phyloP scores from a whole-genome alignment of 2,888 invertebrate genomes.

The Phasia obesa region DNA sequence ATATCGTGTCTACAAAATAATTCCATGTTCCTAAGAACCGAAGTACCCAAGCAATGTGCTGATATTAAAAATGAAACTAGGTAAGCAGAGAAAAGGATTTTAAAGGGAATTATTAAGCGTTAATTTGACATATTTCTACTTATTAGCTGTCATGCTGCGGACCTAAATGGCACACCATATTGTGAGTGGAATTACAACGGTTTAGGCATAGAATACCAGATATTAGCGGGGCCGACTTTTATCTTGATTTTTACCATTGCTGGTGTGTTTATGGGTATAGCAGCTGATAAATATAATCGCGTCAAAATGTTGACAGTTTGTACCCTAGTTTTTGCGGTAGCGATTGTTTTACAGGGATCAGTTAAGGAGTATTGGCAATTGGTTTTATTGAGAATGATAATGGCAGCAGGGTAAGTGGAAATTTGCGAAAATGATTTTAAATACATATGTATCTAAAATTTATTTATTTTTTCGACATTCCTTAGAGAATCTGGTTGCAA shows the following conservation, averaged over 20 bases:
- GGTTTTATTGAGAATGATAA: constrained; percentile 91
- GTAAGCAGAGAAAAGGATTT: constrained; percentile 78
- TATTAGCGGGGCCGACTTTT: constrained; percentile 95
- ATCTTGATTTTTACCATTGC: constrained; percentile 95
- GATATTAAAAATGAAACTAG: constrained; percentile 84
- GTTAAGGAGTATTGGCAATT: constrained; percentile 95
- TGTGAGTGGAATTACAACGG: constrained; percentile 98
- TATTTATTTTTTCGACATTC: constrained; percentile 10
- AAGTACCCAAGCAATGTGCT: constrained; percentile 85
- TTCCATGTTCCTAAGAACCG: constrained; percentile 83
- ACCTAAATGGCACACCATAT: constrained; percentile 88
- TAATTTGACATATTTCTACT: neutral
- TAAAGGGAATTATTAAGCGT: neutral
- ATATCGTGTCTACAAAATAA: constrained; percentile 91
- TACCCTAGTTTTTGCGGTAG: constrained; percentile 90
- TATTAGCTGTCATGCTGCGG: constrained; percentile 86
- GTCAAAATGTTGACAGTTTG: constrained; percentile 89
- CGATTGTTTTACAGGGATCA: constrained; percentile 92
- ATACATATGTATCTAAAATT: neutral
- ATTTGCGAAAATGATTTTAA: neutral
- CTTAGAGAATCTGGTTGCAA: constrained; percentile 92
- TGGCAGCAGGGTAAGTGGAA: constrained; percentile 89
- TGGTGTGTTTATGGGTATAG: constrained; percentile 92
- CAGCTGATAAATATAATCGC: constrained; percentile 91
- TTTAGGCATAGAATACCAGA: constrained; percentile 94